These are phyloP conservation scores for Neoarius graeffei DNA, from an alignment of 2,113 vertebrate species.

Conservation along the genomic window DNA sequence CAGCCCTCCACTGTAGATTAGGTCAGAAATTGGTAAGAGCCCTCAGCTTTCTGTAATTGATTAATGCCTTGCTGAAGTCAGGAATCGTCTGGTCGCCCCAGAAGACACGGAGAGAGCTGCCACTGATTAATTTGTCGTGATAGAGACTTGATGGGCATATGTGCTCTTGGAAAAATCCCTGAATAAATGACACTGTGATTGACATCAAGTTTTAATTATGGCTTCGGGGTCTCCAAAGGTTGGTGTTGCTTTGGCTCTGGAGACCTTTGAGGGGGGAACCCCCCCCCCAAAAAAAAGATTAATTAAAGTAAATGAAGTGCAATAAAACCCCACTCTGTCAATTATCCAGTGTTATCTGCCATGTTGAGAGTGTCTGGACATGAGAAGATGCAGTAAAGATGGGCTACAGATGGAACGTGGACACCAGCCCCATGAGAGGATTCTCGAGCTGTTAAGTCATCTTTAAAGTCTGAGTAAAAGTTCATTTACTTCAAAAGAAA, in stretches of 20 bases:
- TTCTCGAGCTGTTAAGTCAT: neutral
- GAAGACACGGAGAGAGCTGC: constrained; percentile 13
- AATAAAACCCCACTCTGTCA: constrained; percentile 42
- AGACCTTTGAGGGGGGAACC: constrained; percentile 25
- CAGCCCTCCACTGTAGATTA: constrained; percentile 8
- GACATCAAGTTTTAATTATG: constrained; percentile 53
- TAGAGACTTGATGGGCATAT: constrained; percentile 39
- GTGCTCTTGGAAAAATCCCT: constrained; percentile 28
- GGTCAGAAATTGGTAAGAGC: constrained; percentile 40
- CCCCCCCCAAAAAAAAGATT: constrained; percentile 39
- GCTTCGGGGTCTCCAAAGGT: constrained; percentile 38
- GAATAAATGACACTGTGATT: constrained; percentile 46
- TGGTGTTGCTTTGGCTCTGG: constrained; percentile 22
- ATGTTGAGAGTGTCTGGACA: constrained; percentile 24
- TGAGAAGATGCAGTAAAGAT: neutral
- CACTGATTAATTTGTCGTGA: constrained; percentile 54
- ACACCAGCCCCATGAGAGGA: neutral
- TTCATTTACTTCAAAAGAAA: neutral
- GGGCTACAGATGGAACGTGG: neutral
- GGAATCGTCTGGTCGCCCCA: constrained; percentile 24
- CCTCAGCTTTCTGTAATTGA: constrained; percentile 39
- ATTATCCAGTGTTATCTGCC: constrained; percentile 7
- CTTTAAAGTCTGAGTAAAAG: constrained; percentile 7
- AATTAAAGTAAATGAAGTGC: constrained; percentile 53
- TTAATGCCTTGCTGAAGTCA: constrained; percentile 38